Percentiles rank a stretch among this genome's conserved stretches.
These are phyloP conservation scores for Tenualosa ilisha DNA, from an alignment of 2,797 vertebrate species.

Conservation along the genomic window DNA sequence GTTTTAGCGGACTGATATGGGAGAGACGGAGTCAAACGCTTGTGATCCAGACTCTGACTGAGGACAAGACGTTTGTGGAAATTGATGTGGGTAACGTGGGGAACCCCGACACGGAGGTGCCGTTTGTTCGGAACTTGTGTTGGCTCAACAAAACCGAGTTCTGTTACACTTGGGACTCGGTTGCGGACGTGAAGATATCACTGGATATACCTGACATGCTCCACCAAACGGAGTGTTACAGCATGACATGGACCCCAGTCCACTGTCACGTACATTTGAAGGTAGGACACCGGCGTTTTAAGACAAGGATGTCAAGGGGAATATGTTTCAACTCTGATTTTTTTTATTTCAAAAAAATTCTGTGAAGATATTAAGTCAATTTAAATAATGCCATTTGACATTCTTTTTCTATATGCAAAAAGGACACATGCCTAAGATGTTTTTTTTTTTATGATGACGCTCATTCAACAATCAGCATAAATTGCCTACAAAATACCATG, in stretches of 20 bases:
- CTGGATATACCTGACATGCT: constrained; percentile 73
- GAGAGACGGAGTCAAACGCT: constrained; percentile 83
- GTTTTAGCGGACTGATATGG: constrained; percentile 85
- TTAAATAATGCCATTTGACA: not conserved
- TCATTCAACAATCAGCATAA: too few relatives aligned
- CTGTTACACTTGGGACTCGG: constrained; percentile 89
- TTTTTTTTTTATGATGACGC: not conserved
- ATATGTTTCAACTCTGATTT: not conserved
- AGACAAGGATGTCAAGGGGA: not conserved
- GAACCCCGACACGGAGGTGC: constrained; percentile 76
- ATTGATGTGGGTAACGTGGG: constrained; percentile 81
- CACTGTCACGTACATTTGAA: constrained; percentile 83
- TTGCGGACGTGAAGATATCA: constrained; percentile 82
- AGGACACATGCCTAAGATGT: not conserved
- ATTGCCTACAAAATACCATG: too few relatives aligned
- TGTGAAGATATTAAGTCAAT: too few relatives aligned
- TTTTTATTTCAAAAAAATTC: too few relatives aligned
- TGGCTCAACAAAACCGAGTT: constrained; percentile 88
- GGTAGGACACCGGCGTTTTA: constrained; percentile 66
- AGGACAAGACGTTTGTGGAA: constrained; percentile 79
- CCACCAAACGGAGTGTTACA: constrained; percentile 83
- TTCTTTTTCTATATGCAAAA: not conserved
- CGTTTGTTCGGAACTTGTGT: constrained; percentile 85
- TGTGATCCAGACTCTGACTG: constrained; percentile 80
- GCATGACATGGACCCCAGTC: constrained; percentile 82